Evolutionary conservation across 92 coral and sea anemone genomes (phyloP), one percentile per base, ranked within the genome.

Genomic region (Scolanthus callimorphus): DNA sequence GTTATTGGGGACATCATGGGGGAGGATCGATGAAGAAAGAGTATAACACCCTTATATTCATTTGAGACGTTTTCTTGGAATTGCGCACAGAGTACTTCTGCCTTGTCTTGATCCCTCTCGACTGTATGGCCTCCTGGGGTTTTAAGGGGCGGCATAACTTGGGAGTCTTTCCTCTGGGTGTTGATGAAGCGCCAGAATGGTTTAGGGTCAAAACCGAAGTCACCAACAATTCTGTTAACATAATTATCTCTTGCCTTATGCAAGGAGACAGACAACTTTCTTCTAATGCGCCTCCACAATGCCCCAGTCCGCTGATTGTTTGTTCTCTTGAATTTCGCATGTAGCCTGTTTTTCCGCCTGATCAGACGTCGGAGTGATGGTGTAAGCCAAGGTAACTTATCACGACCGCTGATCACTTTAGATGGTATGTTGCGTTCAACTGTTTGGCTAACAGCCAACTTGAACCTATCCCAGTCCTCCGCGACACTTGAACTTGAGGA

Each of bases 131-230:
- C 15, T 6, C 8, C 6, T 6, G 51, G 17, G 2, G 65, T 39
- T 39, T 39, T 23, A 17, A 59, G 65, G 23, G 31, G 12, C 13
- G 65, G 65, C 52, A 59, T 59, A 10, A 30, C n/a, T 12, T 59
- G 65, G 52, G 21, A 27, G 51, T 59, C 65, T 20, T 59, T 59
- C 1, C 66, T 25, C 53, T 60, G 53, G 15, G 53, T 37, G 37
- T 25, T 20, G 27, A 60, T 39, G 17, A 60, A 60, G 37, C 41
- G 37, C 66, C 39, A 60, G 27, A 60, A 39, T 23, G 53, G 66
- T 41, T 60, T 60, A 29, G 54, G 52, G 28, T 60, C 6, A 31
- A 51, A 21, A 8, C 41, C 17, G 6, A 39, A 11, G 25, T 60
- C 66, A 26, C 66, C 66, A 26, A 60, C 41, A 2, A 60, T 34